A percentile compares a stretch with the other conserved stretches of the same genome.
phyloP scores from a whole-genome alignment of 2,113 vertebrate genomes.

The Tringa solitaria region DNA sequence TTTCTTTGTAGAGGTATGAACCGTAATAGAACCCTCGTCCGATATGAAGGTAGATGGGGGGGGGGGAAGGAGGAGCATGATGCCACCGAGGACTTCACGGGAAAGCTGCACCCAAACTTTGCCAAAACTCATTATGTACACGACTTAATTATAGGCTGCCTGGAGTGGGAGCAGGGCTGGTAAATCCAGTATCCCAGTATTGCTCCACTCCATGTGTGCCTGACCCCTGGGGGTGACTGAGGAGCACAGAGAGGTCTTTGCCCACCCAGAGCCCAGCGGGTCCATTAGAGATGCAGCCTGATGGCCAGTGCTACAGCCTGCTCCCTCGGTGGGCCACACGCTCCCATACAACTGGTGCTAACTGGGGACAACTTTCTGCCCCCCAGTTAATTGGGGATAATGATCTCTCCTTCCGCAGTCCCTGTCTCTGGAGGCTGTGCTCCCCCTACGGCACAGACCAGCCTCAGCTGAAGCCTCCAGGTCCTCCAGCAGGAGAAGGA shows the following conservation, averaged over 20 bases:
- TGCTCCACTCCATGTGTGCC: neutral
- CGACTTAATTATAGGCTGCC: constrained; percentile 14
- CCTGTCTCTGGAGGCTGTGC: neutral
- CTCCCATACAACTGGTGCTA: neutral
- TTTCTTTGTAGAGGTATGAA: too few relatives aligned
- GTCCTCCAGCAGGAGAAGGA: neutral
- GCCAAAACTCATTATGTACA: neutral
- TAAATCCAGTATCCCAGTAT: constrained; percentile 3
- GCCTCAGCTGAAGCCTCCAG: neutral
- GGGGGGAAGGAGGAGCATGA: neutral
- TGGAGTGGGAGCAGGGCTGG: neutral
- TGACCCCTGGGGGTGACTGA: fast-evolving
- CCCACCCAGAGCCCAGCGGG: neutral
- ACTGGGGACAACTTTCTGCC: neutral
- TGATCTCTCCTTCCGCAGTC: fast-evolving
- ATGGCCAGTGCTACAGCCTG: too few relatives aligned
- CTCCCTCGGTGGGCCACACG: fast-evolving
- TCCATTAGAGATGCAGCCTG: fast-evolving
- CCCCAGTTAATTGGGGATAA: neutral
- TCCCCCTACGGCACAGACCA: fast-evolving
- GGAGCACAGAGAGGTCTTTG: neutral
- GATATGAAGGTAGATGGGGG: too few relatives aligned
- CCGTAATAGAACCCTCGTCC: too few relatives aligned
- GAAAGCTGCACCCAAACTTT: neutral
- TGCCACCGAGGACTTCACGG: neutral